Evolutionary conservation across 2,888 invertebrate genomes (phyloP).

Genomic region (Mythimna ferrago): DNA sequence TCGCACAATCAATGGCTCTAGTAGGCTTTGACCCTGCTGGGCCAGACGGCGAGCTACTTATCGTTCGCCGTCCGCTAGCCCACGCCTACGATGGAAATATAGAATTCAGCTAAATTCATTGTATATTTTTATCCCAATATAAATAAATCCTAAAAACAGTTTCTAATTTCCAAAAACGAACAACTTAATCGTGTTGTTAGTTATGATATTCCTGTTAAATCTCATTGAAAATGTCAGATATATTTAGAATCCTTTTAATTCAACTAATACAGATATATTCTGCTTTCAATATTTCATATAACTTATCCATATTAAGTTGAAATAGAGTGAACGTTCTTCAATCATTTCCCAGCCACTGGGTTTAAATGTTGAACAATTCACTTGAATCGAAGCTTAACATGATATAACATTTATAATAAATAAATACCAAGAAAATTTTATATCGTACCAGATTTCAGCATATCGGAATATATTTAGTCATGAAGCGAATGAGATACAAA

Average conservation of each 20-base stretch:
- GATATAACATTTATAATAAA: conserved; percentile 39
- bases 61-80: too few species aligned
- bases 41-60: too few species aligned
- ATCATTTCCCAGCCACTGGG: conserved; percentile 52
- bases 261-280: conserved; percentile 22
- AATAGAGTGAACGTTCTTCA: conserved; percentile 51
- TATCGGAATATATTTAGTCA: conserved; percentile 36
- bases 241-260: conserved; percentile 24
- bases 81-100: neutral
- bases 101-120: neutral
- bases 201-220: neutral
- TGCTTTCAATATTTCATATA: conserved; percentile 25
- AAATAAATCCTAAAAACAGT: neutral
- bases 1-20: too few species aligned
- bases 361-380: conserved; percentile 61
- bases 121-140: neutral
- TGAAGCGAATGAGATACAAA: conserved; percentile 30
- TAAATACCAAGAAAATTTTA: conserved; percentile 46
- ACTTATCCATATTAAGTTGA: conserved; percentile 25
- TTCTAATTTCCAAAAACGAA: neutral
- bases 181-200: neutral
- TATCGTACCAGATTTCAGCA: conserved; percentile 45
- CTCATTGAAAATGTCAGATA: conserved; percentile 24
- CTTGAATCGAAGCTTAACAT: conserved; percentile 41
- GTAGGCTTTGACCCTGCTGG: too few species aligned